Base-by-base conservation (phyloP, 2,888 invertebrate genomes). In the Sympetrum striolatum region DNA sequence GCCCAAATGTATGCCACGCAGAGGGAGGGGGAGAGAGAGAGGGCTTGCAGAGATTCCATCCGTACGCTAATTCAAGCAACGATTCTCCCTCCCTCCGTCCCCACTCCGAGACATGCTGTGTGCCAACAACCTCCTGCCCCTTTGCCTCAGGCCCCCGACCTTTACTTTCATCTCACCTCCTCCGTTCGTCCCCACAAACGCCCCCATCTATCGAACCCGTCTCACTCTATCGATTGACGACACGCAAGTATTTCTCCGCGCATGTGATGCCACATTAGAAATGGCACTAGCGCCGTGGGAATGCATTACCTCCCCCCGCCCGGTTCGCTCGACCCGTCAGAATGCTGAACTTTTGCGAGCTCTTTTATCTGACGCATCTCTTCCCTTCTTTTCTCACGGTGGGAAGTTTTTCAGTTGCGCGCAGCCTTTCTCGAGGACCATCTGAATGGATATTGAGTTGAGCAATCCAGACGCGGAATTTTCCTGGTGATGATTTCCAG, bases 41-140 rank as follows among this genome's bases (percentile, higher is more conserved):
- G 81, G 81, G 81, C 81, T 82, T 35, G 81, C 81, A 86, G n/a
- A 86, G 86, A 86, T 86, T 86, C 86, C 86, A 37, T 60, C 64
- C 86, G 86, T 86, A 37, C 25, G 86, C 60, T 60, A 86, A 86
- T 86, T 86, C 86, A 86, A 86, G 60, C 35, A 22, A 37, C 86
- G 60, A 82, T 86, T 8, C 37, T 53, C 53, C 53, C 53, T 53
- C 53, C 73, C 3, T n/a, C n/a, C 73, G 10, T 25, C n/a, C 39
- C 81, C 48, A 25, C 39, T 25, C 81, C 48, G 44, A 48, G 18
- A 22, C 35, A 15, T 22, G 37, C 31, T 25, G 37, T 37, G 60
- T 37, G 64, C 58, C 86, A 86, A 86, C 37, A 60, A 86, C 86
- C 81, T 82, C 81, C 25, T 31, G 53, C 60, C 73, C n/a, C 73